These are phyloP conservation scores for Neosilurus mollespiculum DNA, from an alignment of 2,797 vertebrate species.

Conservation along the genomic window DNA sequence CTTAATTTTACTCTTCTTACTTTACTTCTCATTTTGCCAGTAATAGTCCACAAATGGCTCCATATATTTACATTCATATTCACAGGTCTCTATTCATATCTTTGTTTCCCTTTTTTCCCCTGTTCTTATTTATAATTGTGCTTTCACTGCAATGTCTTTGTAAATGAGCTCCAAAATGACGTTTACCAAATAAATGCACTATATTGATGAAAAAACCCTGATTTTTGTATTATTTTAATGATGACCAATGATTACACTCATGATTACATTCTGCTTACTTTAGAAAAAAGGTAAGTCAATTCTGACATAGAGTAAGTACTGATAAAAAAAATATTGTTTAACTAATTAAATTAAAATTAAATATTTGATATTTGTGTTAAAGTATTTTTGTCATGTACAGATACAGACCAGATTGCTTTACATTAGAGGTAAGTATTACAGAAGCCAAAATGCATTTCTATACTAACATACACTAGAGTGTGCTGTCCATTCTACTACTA, in stretches of 20 bases:
- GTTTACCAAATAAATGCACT: constrained; percentile 31
- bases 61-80: background rate
- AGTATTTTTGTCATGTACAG: constrained; percentile 4
- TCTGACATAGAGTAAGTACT: background rate
- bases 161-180: background rate
- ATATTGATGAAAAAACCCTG: background rate
- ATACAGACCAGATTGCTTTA: background rate
- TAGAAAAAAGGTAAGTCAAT: constrained; percentile 5
- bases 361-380: background rate
- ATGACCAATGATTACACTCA: background rate
- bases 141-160: background rate
- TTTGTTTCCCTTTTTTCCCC: background rate
- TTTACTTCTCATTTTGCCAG: background rate
- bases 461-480: constrained; percentile 14
- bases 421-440: constrained; percentile 13
- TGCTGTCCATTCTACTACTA: background rate
- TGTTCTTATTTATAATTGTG: background rate
- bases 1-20: no score
- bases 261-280: background rate
- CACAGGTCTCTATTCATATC: background rate
- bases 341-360: no score
- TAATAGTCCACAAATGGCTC: background rate
- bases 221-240: background rate
- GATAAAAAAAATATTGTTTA: background rate
- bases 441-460: constrained; percentile 1